A percentile compares a stretch with the other conserved stretches of the same genome.
Conservation (phyloP, 2,888 invertebrate genomes). For the Steinernema scapterisci region DNA sequence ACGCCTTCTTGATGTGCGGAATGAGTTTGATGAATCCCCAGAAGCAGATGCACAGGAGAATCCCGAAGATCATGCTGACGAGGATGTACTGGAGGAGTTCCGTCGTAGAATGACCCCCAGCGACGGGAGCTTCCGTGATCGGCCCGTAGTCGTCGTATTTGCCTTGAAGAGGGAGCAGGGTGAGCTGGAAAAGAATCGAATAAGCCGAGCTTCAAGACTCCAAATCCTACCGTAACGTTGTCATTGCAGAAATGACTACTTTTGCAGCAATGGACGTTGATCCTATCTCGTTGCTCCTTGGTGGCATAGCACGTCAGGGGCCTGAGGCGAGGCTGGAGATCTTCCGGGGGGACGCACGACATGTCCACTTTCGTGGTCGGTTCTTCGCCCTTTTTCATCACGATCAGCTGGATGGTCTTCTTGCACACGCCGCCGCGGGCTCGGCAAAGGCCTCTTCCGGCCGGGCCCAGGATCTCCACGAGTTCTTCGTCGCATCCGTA, state of each 20-base stretch:
- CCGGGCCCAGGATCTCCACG: conserved; percentile 36
- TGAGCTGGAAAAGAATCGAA: not conserved
- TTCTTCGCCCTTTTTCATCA: conserved; percentile 33
- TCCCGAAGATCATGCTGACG: not conserved
- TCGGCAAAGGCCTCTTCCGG: conserved; percentile 41
- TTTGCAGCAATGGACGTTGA: conserved; percentile 40
- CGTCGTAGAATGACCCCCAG: too few relatives aligned
- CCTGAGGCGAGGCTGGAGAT: conserved; percentile 39
- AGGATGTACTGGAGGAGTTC: too few relatives aligned
- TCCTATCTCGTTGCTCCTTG: conserved; percentile 6
- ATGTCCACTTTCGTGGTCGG: not conserved
- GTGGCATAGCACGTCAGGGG: conserved; percentile 45
- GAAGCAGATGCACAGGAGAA: not conserved
- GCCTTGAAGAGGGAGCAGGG: not conserved
- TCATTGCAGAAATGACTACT: conserved; percentile 47
- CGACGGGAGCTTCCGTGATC: too few relatives aligned
- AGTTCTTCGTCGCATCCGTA: conserved; percentile 40
- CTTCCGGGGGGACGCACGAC: conserved; percentile 36
- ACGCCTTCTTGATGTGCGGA: not conserved
- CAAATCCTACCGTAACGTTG: not conserved
- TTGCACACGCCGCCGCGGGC: conserved; percentile 44
- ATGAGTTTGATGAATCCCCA: not conserved
- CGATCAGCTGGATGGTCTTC: conserved; percentile 1
- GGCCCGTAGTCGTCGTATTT: not conserved
- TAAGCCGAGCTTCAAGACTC: not conserved